Evolutionary conservation across 2,113 vertebrate species (phyloP).

Genomic region (Apteryx mantelli): DNA sequence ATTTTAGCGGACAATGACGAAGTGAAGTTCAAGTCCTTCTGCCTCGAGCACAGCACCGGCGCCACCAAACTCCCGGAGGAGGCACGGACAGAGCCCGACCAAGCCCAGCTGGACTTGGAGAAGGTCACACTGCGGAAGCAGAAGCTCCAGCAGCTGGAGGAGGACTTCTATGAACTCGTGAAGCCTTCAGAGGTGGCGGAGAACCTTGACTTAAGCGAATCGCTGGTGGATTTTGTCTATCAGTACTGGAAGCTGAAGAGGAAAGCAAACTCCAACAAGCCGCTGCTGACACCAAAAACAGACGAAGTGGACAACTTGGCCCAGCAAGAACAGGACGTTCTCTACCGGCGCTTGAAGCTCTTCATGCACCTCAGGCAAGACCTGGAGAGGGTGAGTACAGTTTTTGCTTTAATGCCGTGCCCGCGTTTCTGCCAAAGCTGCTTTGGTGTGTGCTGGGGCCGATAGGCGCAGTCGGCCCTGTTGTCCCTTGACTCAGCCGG

Average conservation of each 20-base stretch:
- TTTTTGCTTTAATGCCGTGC: neutral
- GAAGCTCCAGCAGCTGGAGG: constrained; percentile 94
- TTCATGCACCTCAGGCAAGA: constrained; percentile 97
- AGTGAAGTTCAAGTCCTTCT: constrained; percentile 98
- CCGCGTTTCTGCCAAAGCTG: neutral
- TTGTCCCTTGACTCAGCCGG: neutral
- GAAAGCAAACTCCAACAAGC: constrained; percentile 92
- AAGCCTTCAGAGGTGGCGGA: constrained; percentile 90
- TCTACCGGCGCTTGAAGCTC: constrained; percentile 93
- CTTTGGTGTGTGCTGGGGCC: neutral
- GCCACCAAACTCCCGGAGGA: constrained; percentile 73
- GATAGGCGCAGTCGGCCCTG: neutral
- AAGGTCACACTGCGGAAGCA: constrained; percentile 93
- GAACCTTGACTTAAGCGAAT: constrained; percentile 83
- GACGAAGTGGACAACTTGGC: constrained; percentile 97
- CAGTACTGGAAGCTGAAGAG: constrained; percentile 98
- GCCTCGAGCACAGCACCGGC: constrained; percentile 91
- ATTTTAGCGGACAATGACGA: constrained; percentile 96
- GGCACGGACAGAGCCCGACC: constrained; percentile 71
- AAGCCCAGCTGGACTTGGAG: constrained; percentile 86
- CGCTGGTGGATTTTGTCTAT: constrained; percentile 92
- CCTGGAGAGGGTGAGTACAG: constrained; percentile 91
- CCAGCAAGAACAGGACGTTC: constrained; percentile 95
- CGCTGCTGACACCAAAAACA: constrained; percentile 88
- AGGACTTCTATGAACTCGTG: constrained; percentile 93